phyloP scores from a whole-genome alignment of 1,140 invertebrate genomes.

The Schlechtendalia chinensis region DNA sequence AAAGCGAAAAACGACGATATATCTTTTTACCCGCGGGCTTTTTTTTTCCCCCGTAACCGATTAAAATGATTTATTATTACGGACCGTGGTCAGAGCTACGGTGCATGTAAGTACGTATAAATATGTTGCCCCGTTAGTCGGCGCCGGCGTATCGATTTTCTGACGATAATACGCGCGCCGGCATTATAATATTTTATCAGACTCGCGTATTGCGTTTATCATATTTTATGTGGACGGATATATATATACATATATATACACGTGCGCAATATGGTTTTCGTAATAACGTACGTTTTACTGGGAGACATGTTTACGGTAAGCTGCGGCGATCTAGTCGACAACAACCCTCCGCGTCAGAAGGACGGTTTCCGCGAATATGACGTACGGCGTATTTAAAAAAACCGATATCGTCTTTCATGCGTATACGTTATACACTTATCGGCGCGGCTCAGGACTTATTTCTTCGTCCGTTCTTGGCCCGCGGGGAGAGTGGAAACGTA shows the following conservation, averaged over 20 bases:
- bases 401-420: neutral
- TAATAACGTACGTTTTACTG: neutral
- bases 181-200: too few species aligned
- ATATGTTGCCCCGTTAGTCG: too few species aligned
- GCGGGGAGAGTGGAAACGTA: neutral
- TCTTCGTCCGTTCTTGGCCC: too few species aligned
- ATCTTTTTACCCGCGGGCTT: too few species aligned
- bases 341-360: neutral
- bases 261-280: neutral
- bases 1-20: neutral
- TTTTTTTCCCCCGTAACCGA: too few species aligned
- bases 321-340: neutral
- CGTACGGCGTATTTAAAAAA: neutral
- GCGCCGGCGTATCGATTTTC: too few species aligned
- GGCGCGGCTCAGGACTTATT: neutral
- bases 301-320: slow-evolving; percentile 22
- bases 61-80: too few species aligned
- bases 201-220: neutral
- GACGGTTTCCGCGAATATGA: neutral
- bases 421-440: neutral
- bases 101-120: neutral
- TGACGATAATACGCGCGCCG: too few species aligned
- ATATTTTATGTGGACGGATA: neutral
- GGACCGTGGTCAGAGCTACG: neutral
- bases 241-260: too few species aligned